Conservation (phyloP, 2,113 vertebrate genomes). For the Rattus rattus region DNA sequence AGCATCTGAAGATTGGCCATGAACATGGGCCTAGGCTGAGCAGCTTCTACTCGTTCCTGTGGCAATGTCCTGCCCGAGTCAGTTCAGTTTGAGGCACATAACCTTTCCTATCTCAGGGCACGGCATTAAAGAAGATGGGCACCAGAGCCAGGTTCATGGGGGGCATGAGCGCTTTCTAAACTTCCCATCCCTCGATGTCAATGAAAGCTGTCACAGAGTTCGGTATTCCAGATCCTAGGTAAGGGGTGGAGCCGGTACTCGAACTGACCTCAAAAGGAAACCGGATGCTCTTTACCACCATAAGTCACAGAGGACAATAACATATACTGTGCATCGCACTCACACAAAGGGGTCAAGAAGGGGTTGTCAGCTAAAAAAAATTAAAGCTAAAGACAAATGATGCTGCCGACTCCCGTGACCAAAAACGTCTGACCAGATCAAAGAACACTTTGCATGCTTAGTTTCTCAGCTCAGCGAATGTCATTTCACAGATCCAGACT, state of each 20-base stretch:
- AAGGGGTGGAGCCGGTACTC: background rate
- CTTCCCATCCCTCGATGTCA: background rate
- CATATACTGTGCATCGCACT: background rate
- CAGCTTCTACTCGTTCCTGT: background rate
- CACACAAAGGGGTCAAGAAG: background rate
- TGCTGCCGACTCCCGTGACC: background rate
- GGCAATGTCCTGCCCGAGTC: background rate
- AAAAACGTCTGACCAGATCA: slow-evolving; percentile 1
- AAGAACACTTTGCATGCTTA: background rate
- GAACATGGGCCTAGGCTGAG: background rate
- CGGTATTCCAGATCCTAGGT: background rate
- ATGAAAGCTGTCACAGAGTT: too few relatives aligned
- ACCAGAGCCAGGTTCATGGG: slow-evolving; percentile 13
- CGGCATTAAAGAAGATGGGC: background rate
- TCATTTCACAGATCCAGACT: background rate
- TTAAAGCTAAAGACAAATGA: background rate
- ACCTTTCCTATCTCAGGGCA: slow-evolving; percentile 10
- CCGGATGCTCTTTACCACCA: background rate
- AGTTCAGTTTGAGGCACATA: slow-evolving; percentile 11
- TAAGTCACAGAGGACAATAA: background rate
- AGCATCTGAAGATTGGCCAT: background rate
- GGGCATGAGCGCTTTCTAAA: background rate
- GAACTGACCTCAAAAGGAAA: background rate
- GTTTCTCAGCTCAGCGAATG: background rate
- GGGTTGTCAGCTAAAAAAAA: background rate